Evolutionary conservation across 1,140 invertebrate genomes (phyloP), one percentile per base, ranked within the genome.

Genomic region (Pogonus chalceus): DNA sequence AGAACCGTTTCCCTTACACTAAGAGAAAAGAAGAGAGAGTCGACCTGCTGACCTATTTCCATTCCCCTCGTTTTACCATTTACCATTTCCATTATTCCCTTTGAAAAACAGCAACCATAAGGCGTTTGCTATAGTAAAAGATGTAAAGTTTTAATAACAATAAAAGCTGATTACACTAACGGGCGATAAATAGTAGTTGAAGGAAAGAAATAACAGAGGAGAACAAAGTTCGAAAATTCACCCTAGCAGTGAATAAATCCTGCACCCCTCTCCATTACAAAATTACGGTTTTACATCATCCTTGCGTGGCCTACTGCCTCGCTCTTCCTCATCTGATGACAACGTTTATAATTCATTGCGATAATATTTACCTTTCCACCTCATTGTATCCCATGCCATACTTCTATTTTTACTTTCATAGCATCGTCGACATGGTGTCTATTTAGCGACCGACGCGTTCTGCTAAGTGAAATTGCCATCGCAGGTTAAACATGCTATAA

Each of bases 331-430:
- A 18, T 16, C 18, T 18, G 37, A 43, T 16, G 37, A 10, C 9
- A 16, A 43, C 37, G 37, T 12, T 43, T 18, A 43, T 43, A 43
- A 12, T 43, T 43, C 37, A 43, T 16, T 16, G 18, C 37, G 9
- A 18, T 43, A 43, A 43, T 43, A 43, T 43, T 43, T 43, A 43
- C 37, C 37, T n/a, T n/a, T n/a, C n/a, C n/a, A n/a, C 37, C 37
- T 18, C 7, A 43, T 43, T 18, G 7, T 4, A 16, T 43, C 14
- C 4, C 37, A 16, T 18, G 18, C 37, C 37, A 18, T 7, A 10
- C 7, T 43, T 43, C 18, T 10, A 7, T 43, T n/a, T n/a, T n/a
- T n/a, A n/a, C n/a, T n/a, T n/a, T n/a, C n/a, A n/a, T n/a, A n/a
- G n/a, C n/a, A n/a, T n/a, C n/a, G n/a, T n/a, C n/a, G n/a, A n/a